Base-by-base conservation (phyloP, 2,113 vertebrate genomes). In the Pipa parva region DNA sequence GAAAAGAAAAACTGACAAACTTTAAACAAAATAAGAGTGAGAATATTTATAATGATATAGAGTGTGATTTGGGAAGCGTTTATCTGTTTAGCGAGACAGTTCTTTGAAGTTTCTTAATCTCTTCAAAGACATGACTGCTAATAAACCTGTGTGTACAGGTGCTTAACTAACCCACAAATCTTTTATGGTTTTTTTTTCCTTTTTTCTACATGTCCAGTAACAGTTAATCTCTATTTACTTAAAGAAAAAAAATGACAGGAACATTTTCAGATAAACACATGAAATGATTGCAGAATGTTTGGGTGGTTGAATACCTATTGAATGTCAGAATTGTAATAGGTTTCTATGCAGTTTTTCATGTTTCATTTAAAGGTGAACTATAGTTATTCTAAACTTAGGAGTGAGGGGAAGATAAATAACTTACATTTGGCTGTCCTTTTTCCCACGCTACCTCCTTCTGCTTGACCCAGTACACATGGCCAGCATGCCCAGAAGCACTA, bases 81-180 rank as follows among this genome's bases (percentile, higher is more conserved):
- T 48, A 66, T 46, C 52, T 24, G 36, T 15, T 26, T 67, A 48
- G 45, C 46, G 59, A 36, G 21, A 4, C 18, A 46, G 27, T 58
- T 49, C 63, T 67, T 59, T 67, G 55, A 59, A 36, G 55, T 50
- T 29, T 8, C 26, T 59, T 22, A 59, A 67, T 58, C 63, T 67
- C 55, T 50, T 67, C 54, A 59, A 67, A 49, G 54, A 58, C 39
- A 18, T 26, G 52, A 22, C 39, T 25, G 54, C 55, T 57, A 33
- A 45, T 42, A 54, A 50, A 66, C 18, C 45, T 26, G 24, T 18
- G 18, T 18, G 24, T 45, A 27, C 22, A 10, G 25, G 36, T 5
- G 25, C 26, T 42, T 59, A n/a, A 59, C 27, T 26, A 59, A 27
- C 26, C 37, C 24, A 17, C 20, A 13, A 4, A 21, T 57, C n/a